These are phyloP conservation scores for Pammene fasciana DNA, from an alignment of 2,888 invertebrate genomes.

Conservation along the genomic window DNA sequence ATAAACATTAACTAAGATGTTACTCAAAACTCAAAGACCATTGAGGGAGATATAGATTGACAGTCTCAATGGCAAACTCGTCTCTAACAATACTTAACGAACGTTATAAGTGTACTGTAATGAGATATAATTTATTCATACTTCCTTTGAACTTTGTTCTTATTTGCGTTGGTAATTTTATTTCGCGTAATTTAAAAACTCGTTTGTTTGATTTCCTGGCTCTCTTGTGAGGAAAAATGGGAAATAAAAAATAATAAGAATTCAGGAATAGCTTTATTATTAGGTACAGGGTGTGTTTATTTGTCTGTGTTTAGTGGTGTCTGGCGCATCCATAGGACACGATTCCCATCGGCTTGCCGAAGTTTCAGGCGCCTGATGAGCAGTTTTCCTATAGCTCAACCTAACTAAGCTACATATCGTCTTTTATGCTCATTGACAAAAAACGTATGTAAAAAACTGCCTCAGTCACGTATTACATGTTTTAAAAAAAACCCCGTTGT, in stretches of 20 bases:
- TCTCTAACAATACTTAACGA: neutral
- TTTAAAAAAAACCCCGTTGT: slow-evolving; percentile 10
- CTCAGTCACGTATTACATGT: slow-evolving; percentile 23
- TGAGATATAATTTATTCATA: slow-evolving; percentile 40
- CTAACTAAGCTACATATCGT: no score
- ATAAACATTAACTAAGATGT: no score
- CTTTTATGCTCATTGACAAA: neutral
- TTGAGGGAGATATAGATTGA: neutral
- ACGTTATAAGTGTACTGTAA: slow-evolving; percentile 27
- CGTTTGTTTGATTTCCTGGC: slow-evolving; percentile 16
- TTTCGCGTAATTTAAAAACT: slow-evolving; percentile 22
- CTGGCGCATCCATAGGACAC: no score
- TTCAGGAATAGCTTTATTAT: neutral
- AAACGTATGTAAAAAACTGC: slow-evolving; percentile 5
- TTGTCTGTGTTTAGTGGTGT: no score
- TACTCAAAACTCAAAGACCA: no score
- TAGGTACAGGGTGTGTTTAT: neutral
- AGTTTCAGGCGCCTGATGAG: no score
- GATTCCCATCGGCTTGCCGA: no score
- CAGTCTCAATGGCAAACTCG: neutral
- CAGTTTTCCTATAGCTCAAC: no score
- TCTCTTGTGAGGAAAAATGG: slow-evolving; percentile 6
- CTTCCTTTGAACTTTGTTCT: slow-evolving; percentile 21
- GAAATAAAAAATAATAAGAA: neutral
- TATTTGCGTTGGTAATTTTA: slow-evolving; percentile 23